Evolutionary conservation across 2,113 vertebrate species (phyloP), one percentile per base, ranked within the genome.

Genomic region (Cathartes aura): DNA sequence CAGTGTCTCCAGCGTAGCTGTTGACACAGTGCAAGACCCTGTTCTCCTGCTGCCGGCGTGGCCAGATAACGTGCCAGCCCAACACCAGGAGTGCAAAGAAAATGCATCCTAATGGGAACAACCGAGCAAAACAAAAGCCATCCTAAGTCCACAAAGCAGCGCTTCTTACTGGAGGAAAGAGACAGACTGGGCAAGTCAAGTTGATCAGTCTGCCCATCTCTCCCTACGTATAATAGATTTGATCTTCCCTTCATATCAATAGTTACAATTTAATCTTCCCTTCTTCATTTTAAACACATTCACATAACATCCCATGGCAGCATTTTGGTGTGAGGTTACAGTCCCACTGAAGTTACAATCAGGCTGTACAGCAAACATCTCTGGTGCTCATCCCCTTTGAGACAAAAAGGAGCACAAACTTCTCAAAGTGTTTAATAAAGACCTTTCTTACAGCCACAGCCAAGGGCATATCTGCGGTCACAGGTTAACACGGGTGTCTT

Each of bases 231-330:
- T 0, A 30, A 83, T 18, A 19, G 58, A 23, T 66, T 75, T 15
- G 48, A 26, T 64, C 96, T 91, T 95, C 93, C 96, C 95, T 97
- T 97, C 95, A 88, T 89, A 83, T 59, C 79, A 80, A 4, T 2
- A 63, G 40, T 55, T 71, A 86, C 7, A 21, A 60, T 64, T 91
- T 48, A 21, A 70, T 38, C 92, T 96, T 94, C 96, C 95, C 92
- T 96, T 97, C 96, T 95, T 96, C 86, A 66, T 94, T 92, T 86
- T 4, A 40, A 87, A 62, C 82, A 95, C 92, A n/a, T 91, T 75
- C 90, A 93, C 74, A 3, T 17, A 56, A 84, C 87, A 23, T 29
- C 74, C 85, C 62, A 2, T 5, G 22, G 94, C 42, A 6, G 27
- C 22, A 0, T 40, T 83, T 20, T 43, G 90, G 43, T 9, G 24